Conservation (phyloP, 2,797 vertebrate genomes). For the Menidia menidia region DNA sequence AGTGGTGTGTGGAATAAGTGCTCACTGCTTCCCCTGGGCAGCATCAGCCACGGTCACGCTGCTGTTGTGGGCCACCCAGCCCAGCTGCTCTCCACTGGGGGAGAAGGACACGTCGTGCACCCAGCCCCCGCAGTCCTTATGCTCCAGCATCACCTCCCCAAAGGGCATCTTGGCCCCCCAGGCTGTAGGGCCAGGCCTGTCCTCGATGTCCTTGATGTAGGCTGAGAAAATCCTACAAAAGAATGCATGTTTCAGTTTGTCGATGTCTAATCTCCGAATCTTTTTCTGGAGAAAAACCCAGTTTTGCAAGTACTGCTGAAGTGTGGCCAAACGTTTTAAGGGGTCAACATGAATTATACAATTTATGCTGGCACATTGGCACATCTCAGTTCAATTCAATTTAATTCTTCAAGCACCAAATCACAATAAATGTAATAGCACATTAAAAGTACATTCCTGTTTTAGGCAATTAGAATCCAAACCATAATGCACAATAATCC, state of each 20-base stretch:
- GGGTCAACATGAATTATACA: too few species aligned
- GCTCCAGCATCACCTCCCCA: conserved; percentile 83
- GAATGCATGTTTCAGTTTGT: background rate
- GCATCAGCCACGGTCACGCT: conserved; percentile 82
- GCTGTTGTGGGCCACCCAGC: conserved; percentile 86
- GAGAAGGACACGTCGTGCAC: conserved; percentile 86
- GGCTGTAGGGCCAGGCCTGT: conserved; percentile 84
- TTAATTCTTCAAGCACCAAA: too few species aligned
- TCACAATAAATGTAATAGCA: too few species aligned
- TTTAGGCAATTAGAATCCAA: too few species aligned
- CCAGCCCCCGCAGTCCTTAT: conserved; percentile 87
- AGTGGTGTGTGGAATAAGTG: conserved; percentile 3
- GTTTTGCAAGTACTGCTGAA: too few species aligned
- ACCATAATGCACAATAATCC: too few species aligned
- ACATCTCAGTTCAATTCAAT: too few species aligned
- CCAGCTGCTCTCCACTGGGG: conserved; percentile 83
- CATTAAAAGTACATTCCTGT: too few species aligned
- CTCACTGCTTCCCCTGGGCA: conserved; percentile 81
- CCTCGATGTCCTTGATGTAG: conserved; percentile 89
- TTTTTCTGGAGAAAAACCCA: too few species aligned
- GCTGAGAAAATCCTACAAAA: conserved; percentile 82
- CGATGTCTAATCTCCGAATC: background rate
- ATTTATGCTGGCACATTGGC: too few species aligned
- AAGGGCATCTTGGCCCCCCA: conserved; percentile 89
- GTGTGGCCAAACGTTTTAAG: too few species aligned